phyloP scores from a whole-genome alignment of 2,888 invertebrate species.

The Loripinus fragilis region DNA sequence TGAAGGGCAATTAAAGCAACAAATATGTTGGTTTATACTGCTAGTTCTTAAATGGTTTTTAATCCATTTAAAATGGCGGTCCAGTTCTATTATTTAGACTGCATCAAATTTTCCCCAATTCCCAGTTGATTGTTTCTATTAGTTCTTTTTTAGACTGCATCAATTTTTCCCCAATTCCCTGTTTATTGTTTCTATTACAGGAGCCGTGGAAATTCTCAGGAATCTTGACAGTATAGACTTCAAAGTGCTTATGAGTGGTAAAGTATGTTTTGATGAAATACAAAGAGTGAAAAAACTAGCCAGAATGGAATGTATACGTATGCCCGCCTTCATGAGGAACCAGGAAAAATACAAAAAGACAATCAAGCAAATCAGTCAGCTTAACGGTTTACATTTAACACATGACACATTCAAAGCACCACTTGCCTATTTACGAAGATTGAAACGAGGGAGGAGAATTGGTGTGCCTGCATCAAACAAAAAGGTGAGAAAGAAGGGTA shows the following conservation, averaged over 20 bases:
- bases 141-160: too few species aligned
- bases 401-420: conserved; percentile 66
- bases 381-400: conserved; percentile 75
- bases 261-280: conserved; percentile 79
- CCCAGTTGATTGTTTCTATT: too few species aligned
- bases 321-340: conserved; percentile 81
- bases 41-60: too few species aligned
- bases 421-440: conserved; percentile 62
- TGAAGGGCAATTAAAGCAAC: too few species aligned
- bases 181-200: conserved; percentile 54
- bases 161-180: too few species aligned
- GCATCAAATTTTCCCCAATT: too few species aligned
- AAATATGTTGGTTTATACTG: too few species aligned
- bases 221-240: conserved; percentile 82
- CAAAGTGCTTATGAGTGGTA: conserved; percentile 80
- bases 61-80: too few species aligned
- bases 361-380: conserved; percentile 72
- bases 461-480: conserved; percentile 61
- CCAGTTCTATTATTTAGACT: too few species aligned
- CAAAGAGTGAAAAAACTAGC: conserved; percentile 77
- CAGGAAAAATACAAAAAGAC: conserved; percentile 74
- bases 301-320: conserved; percentile 74
- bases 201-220: conserved; percentile 81
- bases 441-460: conserved; percentile 66
- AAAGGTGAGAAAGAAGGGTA: conserved; percentile 64